Conservation (phyloP, 2,797 vertebrate species). For the Diceros bicornis region DNA sequence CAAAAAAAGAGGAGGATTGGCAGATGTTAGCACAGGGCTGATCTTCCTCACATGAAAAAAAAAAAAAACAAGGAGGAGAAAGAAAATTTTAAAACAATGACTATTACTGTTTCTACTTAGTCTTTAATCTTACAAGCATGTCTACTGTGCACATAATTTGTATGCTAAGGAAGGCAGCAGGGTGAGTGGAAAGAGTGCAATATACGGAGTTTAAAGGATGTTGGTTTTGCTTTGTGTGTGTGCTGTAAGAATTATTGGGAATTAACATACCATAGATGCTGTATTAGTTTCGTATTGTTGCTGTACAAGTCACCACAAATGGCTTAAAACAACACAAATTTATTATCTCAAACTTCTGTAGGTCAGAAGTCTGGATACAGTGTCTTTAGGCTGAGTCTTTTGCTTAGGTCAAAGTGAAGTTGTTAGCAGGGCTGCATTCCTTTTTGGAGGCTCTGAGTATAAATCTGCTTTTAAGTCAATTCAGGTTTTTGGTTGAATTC, state of each 20-base stretch:
- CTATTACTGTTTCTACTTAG: background rate
- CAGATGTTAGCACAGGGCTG: too few species aligned
- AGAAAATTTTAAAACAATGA: background rate
- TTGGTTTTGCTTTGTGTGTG: background rate
- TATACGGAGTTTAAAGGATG: background rate
- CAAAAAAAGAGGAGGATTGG: too few species aligned
- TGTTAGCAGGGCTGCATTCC: background rate
- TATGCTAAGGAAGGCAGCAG: background rate
- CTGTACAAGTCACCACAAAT: background rate
- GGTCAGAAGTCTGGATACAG: background rate
- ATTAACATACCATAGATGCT: background rate
- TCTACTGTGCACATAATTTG: background rate
- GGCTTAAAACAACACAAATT: background rate
- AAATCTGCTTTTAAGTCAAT: background rate
- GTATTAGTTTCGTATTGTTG: background rate
- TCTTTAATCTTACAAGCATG: background rate
- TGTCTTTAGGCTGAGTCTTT: background rate
- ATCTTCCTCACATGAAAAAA: too few species aligned
- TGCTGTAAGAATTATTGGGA: background rate
- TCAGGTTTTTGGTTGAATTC: background rate
- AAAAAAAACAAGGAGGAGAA: too few species aligned
- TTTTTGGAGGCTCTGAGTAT: background rate
- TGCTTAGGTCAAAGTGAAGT: background rate
- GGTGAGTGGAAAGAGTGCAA: background rate
- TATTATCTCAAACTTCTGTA: background rate